Evolutionary conservation across 2,797 vertebrate genomes (phyloP), one percentile per base, ranked within the genome.

Genomic region (Neomorphus geoffroyi): DNA sequence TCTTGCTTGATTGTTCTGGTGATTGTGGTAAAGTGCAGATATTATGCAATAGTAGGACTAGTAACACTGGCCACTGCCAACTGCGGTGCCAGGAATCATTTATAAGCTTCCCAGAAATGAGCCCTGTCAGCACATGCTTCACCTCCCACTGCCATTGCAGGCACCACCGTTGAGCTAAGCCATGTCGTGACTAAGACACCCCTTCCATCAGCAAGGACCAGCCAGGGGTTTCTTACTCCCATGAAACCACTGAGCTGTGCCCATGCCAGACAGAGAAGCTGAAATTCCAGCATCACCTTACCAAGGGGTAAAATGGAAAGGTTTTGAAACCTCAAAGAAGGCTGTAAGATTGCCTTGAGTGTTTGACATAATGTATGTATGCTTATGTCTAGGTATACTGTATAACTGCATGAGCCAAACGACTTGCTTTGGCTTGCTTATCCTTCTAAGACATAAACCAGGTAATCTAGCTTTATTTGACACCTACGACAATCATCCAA

Each of bases 51-150:
- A 86, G 86, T 17, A 60, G 88, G 96, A 92, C 94, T 94, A 90
- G 94, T 94, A 96, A 94, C 93, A 7, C 88, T 93, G 95, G 92
- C 85, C 86, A 88, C 88, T 95, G 96, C 95, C 96, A 96, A 80
- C 66, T 57, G 1, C 4, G 57, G 93, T 94, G 96, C 96, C 94
- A 97, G 90, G 85, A 96, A 86, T 87, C 57, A 48, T 93, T 96
- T 87, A 80, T 83, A 94, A 94, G 91, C 95, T 96, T 97, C 94
- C 74, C 78, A 81, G 80, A 80, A 69, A 79, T 14, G 23, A 93
- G 93, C 93, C 69, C 90, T 96, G 95, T 94, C 96, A 96, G 94
- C 93, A 96, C 94, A 96, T 74, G 95, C 92, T 97, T 84, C 80
- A 26, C 61, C 93, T 95, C 64, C 78, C 30, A 18, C 75, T 93